A percentile compares a stretch with the other conserved stretches of the same genome.
These are phyloP conservation scores for Eristalis intricaria DNA, from an alignment of 2,888 invertebrate genomes.

Conservation along the genomic window DNA sequence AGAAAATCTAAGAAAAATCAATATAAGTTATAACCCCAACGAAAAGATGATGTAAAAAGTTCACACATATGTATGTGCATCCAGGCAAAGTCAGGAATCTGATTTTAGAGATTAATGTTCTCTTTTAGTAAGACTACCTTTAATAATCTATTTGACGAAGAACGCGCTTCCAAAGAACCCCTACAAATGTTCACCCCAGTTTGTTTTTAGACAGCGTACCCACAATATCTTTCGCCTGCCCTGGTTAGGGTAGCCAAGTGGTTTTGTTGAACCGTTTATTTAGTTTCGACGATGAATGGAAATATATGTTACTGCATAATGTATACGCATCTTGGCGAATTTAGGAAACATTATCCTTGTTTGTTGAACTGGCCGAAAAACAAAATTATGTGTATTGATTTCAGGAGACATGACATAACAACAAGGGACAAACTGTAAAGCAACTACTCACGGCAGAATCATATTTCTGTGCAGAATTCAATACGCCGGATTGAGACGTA, in stretches of 20 bases:
- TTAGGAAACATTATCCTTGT: too few species aligned
- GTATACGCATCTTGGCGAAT: not conserved
- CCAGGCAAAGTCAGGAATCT: conserved; percentile 50
- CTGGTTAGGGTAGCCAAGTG: conserved; percentile 56
- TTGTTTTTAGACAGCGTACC: conserved; percentile 59
- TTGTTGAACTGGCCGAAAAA: too few species aligned
- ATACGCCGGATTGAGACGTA: too few species aligned
- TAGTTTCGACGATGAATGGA: not conserved
- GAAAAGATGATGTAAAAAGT: not conserved
- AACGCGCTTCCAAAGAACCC: conserved; percentile 60
- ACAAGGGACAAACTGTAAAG: too few species aligned
- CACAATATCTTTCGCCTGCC: conserved; percentile 29
- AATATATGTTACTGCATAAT: not conserved
- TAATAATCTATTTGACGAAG: conserved; percentile 47
- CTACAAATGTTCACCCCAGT: conserved; percentile 65
- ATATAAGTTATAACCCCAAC: not conserved
- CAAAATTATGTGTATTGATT: too few species aligned
- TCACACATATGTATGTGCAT: not conserved
- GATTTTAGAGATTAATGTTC: conserved; percentile 69
- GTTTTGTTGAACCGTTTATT: not conserved
- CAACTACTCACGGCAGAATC: too few species aligned
- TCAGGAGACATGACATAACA: too few species aligned
- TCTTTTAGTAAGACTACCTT: conserved; percentile 41
- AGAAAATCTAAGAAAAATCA: not conserved
- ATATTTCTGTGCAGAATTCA: too few species aligned